Base-by-base conservation (phyloP, 2,113 vertebrate species). In the Brachyhypopomus gauderio region DNA sequence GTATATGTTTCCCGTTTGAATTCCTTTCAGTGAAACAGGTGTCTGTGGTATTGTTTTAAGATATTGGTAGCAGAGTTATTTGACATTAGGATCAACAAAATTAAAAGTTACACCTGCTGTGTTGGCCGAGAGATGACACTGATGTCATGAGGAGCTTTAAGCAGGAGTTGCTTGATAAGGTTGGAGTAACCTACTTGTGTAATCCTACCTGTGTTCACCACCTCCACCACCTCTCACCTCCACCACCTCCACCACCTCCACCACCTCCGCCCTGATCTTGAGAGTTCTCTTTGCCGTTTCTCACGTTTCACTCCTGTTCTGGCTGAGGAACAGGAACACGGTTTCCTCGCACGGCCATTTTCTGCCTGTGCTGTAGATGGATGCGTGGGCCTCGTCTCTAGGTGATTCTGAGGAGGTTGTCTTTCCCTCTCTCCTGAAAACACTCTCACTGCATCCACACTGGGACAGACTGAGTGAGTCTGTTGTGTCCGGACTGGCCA, bases 401-500 rank as follows among this genome's bases (percentile, higher is more conserved):
- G 41, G 27, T 73, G 20, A 73, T 79, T 59, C 58, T 36, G 62
- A 22, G 77, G 67, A 77, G 73, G 74, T 76, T 81, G 59, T 80
- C 69, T 77, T 63, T 69, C 66, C 11, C 55, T 58, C 64, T 77
- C 41, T 22, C 27, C 16, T 52, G 41, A 34, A 81, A 77, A 38
- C 67, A 17, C 60, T 25, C 74, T 71, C 41, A 55, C 38, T 25
- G 20, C 76, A 63, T 58, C 56, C 56, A 20, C 56, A 22, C 59
- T 48, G 45, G 55, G 8, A 56, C 67, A 30, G 34, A 58, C 23
- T 22, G 66, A 75, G 72, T 12, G 63, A 55, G 36, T 16, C 58
- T 52, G 30, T 36, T 17, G 16, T 38, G 25, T 69, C 67, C 55
- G 38, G 20, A 72, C 63, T n/a, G 0, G 9, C 92, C 92, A 91